Percentiles rank a stretch among this genome's conserved stretches.
Conservation (phyloP, 2,888 invertebrate genomes). For the Cheilosia vernalis region DNA sequence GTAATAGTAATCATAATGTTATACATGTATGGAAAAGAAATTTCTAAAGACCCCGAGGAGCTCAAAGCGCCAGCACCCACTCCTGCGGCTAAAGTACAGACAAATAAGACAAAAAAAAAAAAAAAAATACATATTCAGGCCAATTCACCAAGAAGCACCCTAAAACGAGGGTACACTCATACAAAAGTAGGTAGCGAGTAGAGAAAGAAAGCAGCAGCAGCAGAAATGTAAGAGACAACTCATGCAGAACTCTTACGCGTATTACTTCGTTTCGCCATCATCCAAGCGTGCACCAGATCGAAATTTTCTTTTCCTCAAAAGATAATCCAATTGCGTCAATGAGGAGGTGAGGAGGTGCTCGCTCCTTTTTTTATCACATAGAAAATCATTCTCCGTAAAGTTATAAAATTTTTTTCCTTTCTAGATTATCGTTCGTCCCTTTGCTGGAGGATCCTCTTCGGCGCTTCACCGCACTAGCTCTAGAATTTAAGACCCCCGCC, state of each 20-base stretch:
- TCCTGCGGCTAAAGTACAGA: not conserved
- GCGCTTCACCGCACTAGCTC: conserved; percentile 16
- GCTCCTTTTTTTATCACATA: conserved; percentile 39
- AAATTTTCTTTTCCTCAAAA: conserved; percentile 56
- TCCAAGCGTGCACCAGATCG: conserved; percentile 53
- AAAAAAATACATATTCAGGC: conserved; percentile 28
- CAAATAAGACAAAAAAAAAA: not conserved
- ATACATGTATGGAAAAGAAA: conserved; percentile 54
- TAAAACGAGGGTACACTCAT: conserved; percentile 6
- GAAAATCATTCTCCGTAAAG: conserved; percentile 67
- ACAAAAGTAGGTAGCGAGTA: not conserved
- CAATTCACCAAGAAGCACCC: conserved; percentile 34
- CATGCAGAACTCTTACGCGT: conserved; percentile 74
- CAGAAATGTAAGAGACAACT: conserved; percentile 56
- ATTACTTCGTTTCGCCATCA: conserved; percentile 70
- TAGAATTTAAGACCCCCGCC: conserved; percentile 53
- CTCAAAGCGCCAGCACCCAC: not conserved
- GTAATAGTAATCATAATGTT: conserved; percentile 43
- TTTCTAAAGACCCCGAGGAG: conserved; percentile 61
- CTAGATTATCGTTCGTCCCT: conserved; percentile 54
- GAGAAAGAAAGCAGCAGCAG: conserved; percentile 32
- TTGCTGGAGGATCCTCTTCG: conserved; percentile 13
- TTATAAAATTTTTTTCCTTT: conserved; percentile 64
- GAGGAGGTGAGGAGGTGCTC: conserved; percentile 11
- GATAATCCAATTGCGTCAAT: conserved; percentile 71